Evolutionary conservation across 2,113 vertebrate genomes (phyloP), one percentile per base, ranked within the genome.

Genomic region (Mionectes macconnelli): DNA sequence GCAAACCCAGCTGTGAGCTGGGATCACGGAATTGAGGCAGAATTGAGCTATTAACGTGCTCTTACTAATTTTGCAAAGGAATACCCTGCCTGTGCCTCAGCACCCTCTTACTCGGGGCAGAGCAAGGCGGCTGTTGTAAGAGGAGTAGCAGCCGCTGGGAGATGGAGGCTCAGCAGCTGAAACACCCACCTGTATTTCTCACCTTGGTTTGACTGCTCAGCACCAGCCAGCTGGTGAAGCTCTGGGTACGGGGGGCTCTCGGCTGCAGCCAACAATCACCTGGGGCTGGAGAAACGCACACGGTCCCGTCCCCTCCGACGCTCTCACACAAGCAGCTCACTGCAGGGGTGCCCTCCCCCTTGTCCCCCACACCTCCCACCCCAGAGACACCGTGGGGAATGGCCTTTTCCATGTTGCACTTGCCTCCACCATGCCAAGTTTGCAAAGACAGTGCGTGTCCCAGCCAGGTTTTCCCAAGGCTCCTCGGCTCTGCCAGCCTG

Each of bases 281-380:
- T n/a, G n/a, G n/a, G n/a, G n/a, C n/a, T n/a, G n/a, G n/a, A n/a
- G n/a, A n/a, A n/a, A n/a, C n/a, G n/a, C n/a, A n/a, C n/a, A n/a
- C n/a, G 2, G 56, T 55, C 31, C 75, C 2, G 1, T 47, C 10
- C 6, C 35, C 60, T 49, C 13, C 4, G 2, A 17, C 57, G 27
- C 37, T 83, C 84, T 50, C 6, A 0, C 60, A 10, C 0, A 6
- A 78, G 42, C 56, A 44, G 47, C 31, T 78, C 11, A 5, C n/a
- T 2, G 1, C 3, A 23, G 57, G 37, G 33, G 8, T 67, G 42
- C 0, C 1, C 3, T 5, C 17, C 13, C 12, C 5, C 0, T 0
- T 6, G 20, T 4, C 45, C 42, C 0, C 0, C 55, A 56, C 17
- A 28, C 40, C 25, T 74, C 49, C 33, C 4, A 1, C 30, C 19